Conservation (phyloP, 2,113 vertebrate genomes). For the Anguilla rostrata region DNA sequence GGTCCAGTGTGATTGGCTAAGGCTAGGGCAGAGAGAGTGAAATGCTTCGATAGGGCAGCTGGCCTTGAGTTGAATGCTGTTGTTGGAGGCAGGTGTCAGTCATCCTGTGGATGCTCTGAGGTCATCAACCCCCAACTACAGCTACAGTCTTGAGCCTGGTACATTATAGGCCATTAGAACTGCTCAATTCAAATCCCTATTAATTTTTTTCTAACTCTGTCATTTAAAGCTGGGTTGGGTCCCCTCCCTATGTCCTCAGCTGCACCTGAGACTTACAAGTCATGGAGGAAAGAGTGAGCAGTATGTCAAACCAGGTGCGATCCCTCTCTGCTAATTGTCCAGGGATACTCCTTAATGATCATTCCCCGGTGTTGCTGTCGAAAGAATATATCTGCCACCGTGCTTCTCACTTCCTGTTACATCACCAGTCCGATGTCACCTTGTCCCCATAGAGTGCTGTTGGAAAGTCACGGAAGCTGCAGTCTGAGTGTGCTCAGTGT, state of each 20-base stretch:
- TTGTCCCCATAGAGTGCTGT: neutral
- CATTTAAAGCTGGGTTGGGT: neutral
- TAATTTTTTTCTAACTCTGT: neutral
- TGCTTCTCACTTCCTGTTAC: conserved; percentile 4
- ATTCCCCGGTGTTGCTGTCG: neutral
- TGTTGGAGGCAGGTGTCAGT: neutral
- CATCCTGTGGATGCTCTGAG: neutral
- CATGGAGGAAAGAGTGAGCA: neutral
- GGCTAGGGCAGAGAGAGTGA: neutral
- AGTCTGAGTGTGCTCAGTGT: neutral
- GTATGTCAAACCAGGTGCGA: neutral
- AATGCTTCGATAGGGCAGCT: neutral
- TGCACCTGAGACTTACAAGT: neutral
- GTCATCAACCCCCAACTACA: neutral
- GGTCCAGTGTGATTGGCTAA: neutral
- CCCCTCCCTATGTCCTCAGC: neutral
- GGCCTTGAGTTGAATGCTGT: neutral
- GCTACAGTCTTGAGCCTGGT: neutral
- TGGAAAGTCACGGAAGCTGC: neutral
- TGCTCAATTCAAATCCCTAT: conserved; percentile 12
- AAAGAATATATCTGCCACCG: neutral
- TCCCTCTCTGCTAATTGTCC: neutral
- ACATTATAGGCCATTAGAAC: neutral
- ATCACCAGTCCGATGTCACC: neutral
- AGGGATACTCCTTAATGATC: neutral